Evolutionary conservation across 2,888 invertebrate species (phyloP).

Genomic region (Scaptomyza tumidula): DNA sequence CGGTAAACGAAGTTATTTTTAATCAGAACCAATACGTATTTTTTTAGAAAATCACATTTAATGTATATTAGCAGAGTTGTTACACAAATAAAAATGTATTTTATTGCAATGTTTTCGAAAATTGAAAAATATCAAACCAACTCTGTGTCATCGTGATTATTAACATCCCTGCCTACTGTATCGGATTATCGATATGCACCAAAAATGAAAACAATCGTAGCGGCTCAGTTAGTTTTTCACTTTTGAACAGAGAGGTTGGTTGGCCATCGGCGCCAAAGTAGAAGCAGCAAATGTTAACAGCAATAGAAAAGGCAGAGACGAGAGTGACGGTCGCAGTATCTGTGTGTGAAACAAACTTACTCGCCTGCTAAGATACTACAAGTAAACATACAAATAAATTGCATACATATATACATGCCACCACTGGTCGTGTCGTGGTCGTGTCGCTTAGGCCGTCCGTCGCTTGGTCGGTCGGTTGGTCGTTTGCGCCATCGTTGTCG

Average conservation of each 20-base stretch:
- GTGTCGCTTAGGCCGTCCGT: constrained; percentile 47
- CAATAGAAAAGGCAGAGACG: constrained; percentile 52
- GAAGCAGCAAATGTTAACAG: constrained; percentile 38
- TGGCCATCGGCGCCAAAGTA: constrained; percentile 48
- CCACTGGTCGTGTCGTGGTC: constrained; percentile 50
- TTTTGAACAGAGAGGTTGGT: constrained; percentile 81
- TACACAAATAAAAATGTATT: not conserved
- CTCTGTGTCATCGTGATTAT: constrained; percentile 32
- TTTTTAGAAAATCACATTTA: not conserved
- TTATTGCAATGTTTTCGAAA: not conserved
- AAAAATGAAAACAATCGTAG: constrained; percentile 48
- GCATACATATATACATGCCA: constrained; percentile 56
- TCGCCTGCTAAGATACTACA: constrained; percentile 68
- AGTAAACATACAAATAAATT: constrained; percentile 65
- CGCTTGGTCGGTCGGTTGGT: constrained; percentile 35
- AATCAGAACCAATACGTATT: not conserved
- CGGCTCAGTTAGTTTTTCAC: constrained; percentile 81
- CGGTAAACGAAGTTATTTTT: not conserved
- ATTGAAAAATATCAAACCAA: constrained; percentile 22
- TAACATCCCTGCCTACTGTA: constrained; percentile 20
- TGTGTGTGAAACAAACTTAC: constrained; percentile 63
- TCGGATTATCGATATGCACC: constrained; percentile 46
- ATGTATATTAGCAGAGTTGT: not conserved
- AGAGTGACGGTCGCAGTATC: constrained; percentile 55
- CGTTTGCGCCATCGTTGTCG: constrained; percentile 36